Evolutionary conservation across 2,888 invertebrate species (phyloP), one percentile per base, ranked within the genome.

Genomic region (Caenorhabditis japonica): DNA sequence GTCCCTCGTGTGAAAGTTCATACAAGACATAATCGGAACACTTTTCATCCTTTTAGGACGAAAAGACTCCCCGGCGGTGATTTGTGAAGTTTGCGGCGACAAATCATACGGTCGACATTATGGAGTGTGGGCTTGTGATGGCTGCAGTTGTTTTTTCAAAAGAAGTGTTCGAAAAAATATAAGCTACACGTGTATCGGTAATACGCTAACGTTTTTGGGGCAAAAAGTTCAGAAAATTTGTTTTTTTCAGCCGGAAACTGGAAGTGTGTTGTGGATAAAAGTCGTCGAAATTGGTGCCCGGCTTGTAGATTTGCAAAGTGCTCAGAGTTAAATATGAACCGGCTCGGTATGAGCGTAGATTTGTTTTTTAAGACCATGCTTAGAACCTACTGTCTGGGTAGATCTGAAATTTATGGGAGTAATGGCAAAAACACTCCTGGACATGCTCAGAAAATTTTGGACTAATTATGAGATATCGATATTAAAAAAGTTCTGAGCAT

Each of bases 81-180:
- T 61, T 12, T 94, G 94, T 84, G 91, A 91, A 85, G 93, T 94
- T 30, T 94, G 94, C 83, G 93, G 93, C 0, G 93, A 93, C 88
- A 66, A 76, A 27, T 76, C 75, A 2, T 80, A 92, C 83, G 94
- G 94, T 1, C 93, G 93, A 88, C 93, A 94, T 62, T 94, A 93
- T 84, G 93, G 94, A 0, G 92, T 93, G 13, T 92, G 91, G 87
- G 77, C 82, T 84, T 94, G 94, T 88, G 94, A 94, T 86, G 94
- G 94, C 0, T 94, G 94, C 87, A 93, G 93, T 53, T 94, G 94
- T 84, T 94, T 94, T 88, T 94, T 94, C 89, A 94, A 94, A 88
- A 90, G 94, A 80, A 93, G 93, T 43, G 75, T 79, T 17, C 53
- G 79, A 3, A 75, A 74, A 38, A 75, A 68, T 36, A 79, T 79